Evolutionary conservation across 2,113 vertebrate genomes (phyloP), one percentile per base, ranked within the genome.

Genomic region (Apteryx owenii): DNA sequence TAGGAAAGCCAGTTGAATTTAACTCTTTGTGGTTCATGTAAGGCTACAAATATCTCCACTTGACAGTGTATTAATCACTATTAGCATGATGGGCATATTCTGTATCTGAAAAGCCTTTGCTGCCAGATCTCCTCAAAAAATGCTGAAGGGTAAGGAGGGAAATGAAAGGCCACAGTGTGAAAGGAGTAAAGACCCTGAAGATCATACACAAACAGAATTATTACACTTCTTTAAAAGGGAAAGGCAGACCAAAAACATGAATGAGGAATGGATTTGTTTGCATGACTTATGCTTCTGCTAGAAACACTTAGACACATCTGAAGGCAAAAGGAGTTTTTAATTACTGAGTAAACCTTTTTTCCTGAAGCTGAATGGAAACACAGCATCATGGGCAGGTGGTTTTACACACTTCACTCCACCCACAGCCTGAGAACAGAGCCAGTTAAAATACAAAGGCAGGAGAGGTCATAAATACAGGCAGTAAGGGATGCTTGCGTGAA

Each of bases 401-500:
- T 96, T 93, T 97, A 81, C 46, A 92, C 88, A 78, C 87, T 90
- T 92, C 81, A 81, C 94, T 93, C 96, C 94, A 89, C 95, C 94
- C 88, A 79, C 80, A 93, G 88, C 92, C 85, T 65, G 51, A 87
- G 69, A 97, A 77, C 69, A 93, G 51, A 81, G 51, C 86, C 80
- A 81, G 69, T 94, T 84, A 92, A 94, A 95, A 96, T 48, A 90
- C 92, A 97, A 97, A 96, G 90, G 90, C 92, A 90, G 72, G 17
- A 85, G 95, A 95, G 80, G 97, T 94, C 92, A 90, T 96, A 97
- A 96, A 97, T 97, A 79, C 88, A 94, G 90, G 90, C 94, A 90
- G 90, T 48, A 93, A 85, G 83, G 72, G 72, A 96, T 94, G 96
- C 92, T 79, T 97, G 95, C 95, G 65, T 94, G 94, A 96, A 95